Percentiles rank a stretch among this genome's conserved stretches.
These are phyloP conservation scores for Liolophura sinensis DNA, from an alignment of 1,140 invertebrate genomes.

Conservation along the genomic window DNA sequence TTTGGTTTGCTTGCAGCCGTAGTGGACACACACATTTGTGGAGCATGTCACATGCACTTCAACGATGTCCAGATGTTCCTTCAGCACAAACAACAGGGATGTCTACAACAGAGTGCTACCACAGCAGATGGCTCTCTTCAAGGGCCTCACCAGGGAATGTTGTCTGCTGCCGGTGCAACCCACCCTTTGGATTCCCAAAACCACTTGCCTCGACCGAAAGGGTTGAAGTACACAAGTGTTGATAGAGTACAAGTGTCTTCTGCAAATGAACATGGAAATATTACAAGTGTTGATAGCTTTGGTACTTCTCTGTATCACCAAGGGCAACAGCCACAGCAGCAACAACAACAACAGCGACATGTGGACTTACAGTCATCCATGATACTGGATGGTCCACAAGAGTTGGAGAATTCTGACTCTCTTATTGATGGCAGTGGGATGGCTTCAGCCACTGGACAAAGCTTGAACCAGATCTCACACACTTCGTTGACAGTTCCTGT, in stretches of 20 bases:
- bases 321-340: too few relatives aligned
- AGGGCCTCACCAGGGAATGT: background rate
- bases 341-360: too few relatives aligned
- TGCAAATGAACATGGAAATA: background rate
- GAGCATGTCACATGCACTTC: constrained; percentile 45
- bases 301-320: too few relatives aligned
- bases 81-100: constrained; percentile 42
- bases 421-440: too few relatives aligned
- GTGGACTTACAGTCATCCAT: too few relatives aligned
- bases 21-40: constrained; percentile 54
- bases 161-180: background rate
- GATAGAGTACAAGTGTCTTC: background rate
- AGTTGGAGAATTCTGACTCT: too few relatives aligned
- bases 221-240: background rate
- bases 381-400: too few relatives aligned
- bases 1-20: background rate
- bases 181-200: background rate
- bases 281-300: background rate
- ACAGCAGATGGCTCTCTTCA: background rate
- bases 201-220: background rate
- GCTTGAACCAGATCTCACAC: too few relatives aligned
- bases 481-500: too few relatives aligned
- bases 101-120: constrained; percentile 9
- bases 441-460: too few relatives aligned
- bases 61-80: constrained; percentile 46